Base-by-base conservation (phyloP, 2,113 vertebrate genomes). In the Oncorhynchus nerka region DNA sequence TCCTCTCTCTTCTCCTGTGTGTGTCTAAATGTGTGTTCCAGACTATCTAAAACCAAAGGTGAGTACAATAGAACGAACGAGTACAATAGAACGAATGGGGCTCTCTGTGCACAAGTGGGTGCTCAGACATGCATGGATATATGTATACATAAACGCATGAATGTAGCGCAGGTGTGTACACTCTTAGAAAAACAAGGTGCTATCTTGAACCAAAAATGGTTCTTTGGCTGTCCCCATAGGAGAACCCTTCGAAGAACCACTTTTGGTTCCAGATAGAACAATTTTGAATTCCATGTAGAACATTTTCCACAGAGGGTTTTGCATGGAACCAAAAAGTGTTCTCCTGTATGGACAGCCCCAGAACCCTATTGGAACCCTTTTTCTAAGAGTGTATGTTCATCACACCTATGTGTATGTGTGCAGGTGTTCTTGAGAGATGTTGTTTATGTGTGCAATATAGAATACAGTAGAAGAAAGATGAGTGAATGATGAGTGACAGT, bases 41-140 rank as follows among this genome's bases (percentile, higher is more conserved):
- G 32, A 80, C 67, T 73, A 26, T 80, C 70, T 73, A 22, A 48
- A 67, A 82, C 49, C 66, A 68, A 81, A 81, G 85, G 85, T 86
- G 75, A 75, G 82, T 62, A 76, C 32, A 22, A 48, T 30, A 67
- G 72, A 45, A 75, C 24, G 4, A 71, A 13, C 24, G 15, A 75
- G 82, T 62, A 76, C 32, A 22, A 30, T 30, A 67, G 72, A 45
- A 75, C n/a, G 13, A 71, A 26, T 32, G n/a, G 32, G 20, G 22
- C 28, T 66, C 45, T 64, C 57, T 19, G 19, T 62, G 24, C 45
- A 28, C 59, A 62, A n/a, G 22, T n/a, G 32, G 48, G 39, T 70
- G 13, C 6, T 70, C 19, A 70, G 65, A 76, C 45, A 76, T 32
- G 65, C 73, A 66, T 15, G 49, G 51, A 66, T 61, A 48, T 69